Evolutionary conservation across 2,888 invertebrate species (phyloP).

Genomic region (Napeogenes inachia): DNA sequence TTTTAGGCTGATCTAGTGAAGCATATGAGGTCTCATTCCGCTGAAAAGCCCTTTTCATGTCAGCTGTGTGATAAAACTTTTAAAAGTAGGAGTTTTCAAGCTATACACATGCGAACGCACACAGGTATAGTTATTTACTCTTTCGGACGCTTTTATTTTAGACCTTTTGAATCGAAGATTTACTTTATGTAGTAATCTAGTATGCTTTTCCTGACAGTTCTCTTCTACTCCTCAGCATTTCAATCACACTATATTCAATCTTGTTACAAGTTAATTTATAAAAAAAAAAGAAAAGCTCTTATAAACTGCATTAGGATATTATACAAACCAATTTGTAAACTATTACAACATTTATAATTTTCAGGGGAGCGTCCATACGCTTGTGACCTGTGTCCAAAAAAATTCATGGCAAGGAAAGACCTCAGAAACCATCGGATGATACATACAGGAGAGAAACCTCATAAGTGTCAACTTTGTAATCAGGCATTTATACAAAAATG

Average conservation of each 20-base stretch:
- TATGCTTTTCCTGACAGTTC: too few relatives aligned
- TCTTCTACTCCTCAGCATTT: too few relatives aligned
- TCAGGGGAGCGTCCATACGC: slow-evolving; percentile 85
- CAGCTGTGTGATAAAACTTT: slow-evolving; percentile 91
- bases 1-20: slow-evolving; percentile 65
- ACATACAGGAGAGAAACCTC: slow-evolving; percentile 93
- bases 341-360: neutral
- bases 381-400: slow-evolving; percentile 92
- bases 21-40: slow-evolving; percentile 82
- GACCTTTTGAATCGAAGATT: neutral
- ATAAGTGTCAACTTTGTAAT: slow-evolving; percentile 91
- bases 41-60: slow-evolving; percentile 91
- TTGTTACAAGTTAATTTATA: too few relatives aligned
- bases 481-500: slow-evolving; percentile 95
- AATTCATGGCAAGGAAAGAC: slow-evolving; percentile 94
- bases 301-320: neutral
- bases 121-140: slow-evolving; percentile 73
- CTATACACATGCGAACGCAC: slow-evolving; percentile 90
- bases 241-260: too few relatives aligned
- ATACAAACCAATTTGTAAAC: neutral
- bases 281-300: too few relatives aligned
- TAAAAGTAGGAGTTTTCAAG: slow-evolving; percentile 89
- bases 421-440: slow-evolving; percentile 94
- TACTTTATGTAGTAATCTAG: neutral
- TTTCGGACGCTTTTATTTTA: neutral